phyloP scores from a whole-genome alignment of 2,888 invertebrate species.

The Diarsia dahlii region DNA sequence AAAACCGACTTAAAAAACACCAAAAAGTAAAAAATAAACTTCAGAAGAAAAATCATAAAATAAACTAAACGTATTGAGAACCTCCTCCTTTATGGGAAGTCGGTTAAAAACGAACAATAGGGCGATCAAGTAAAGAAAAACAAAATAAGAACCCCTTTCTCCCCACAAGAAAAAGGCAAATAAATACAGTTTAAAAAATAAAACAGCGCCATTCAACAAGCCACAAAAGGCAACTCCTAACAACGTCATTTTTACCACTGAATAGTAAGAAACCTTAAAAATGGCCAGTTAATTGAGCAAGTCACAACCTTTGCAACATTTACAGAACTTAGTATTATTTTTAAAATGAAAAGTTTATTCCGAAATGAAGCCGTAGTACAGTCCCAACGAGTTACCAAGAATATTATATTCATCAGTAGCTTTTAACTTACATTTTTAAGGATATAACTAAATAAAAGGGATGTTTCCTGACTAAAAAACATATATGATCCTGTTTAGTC shows the following conservation, averaged over 20 bases:
- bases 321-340: background rate
- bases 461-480: too few species aligned
- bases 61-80: too few species aligned
- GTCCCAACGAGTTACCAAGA: background rate
- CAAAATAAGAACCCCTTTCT: background rate
- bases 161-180: background rate
- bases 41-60: too few species aligned
- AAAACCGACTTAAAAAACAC: too few species aligned
- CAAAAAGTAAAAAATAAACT: too few species aligned
- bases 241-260: background rate
- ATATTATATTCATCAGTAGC: background rate
- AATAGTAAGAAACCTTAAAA: background rate
- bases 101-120: background rate
- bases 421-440: background rate
- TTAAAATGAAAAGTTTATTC: background rate
- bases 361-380: background rate
- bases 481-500: too few species aligned
- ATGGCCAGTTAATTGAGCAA: background rate
- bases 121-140: background rate
- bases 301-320: background rate
- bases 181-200: background rate
- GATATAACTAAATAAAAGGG: background rate
- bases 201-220: background rate
- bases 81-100: too few species aligned
- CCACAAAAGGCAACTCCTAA: slow-evolving; percentile 14